Evolutionary conservation across 1,140 invertebrate species (phyloP), one percentile per base, ranked within the genome.

Genomic region (Drosophila takahashii): DNA sequence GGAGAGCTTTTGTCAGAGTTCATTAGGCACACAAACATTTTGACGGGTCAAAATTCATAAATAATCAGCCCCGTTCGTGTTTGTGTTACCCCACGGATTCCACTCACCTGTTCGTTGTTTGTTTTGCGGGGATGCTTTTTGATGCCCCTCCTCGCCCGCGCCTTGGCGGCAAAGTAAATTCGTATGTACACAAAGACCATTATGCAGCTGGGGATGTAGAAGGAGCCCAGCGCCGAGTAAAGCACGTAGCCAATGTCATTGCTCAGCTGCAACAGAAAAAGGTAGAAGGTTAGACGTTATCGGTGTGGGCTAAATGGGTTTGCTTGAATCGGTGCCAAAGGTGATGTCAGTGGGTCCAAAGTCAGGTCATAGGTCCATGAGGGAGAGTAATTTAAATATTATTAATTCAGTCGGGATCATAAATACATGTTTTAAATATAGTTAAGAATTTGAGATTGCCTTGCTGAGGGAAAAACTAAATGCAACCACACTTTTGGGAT

Each of bases 101-200:
- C 45, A 77, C 90, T 90, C 62, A 94, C 94, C 90, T 94, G 92
- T 86, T 81, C 93, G 87, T 92, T 93, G 48, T 95, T 95, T 83
- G 93, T 93, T 78, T 94, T 94, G 78, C 95, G 93, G 39, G 95
- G 95, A 75, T 95, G 95, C 89, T 97, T 97, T 78, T 96, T 94
- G 74, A 97, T 97, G 48, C 96, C 96, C 50, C 97, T 93, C 64
- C 97, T 94, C 54, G 98, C 97, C 45, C 98, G 92, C 22, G 97
- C 97, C 91, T 98, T 97, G 37, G 98, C 98, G 15, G 98, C 98
- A 93, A 96, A 97, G 93, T 99, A 99, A 93, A 99, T 99, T 92
- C 98, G 95, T 90, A 99, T 98, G 94, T 99, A 99, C 45, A 99
- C 97, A 93, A 99, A 99, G 69, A 99, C 97, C 97, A 99, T 99